Percentiles rank a stretch among this genome's conserved stretches.
Conservation (phyloP, 2,888 invertebrate genomes). For the Halocaridina rubra region DNA sequence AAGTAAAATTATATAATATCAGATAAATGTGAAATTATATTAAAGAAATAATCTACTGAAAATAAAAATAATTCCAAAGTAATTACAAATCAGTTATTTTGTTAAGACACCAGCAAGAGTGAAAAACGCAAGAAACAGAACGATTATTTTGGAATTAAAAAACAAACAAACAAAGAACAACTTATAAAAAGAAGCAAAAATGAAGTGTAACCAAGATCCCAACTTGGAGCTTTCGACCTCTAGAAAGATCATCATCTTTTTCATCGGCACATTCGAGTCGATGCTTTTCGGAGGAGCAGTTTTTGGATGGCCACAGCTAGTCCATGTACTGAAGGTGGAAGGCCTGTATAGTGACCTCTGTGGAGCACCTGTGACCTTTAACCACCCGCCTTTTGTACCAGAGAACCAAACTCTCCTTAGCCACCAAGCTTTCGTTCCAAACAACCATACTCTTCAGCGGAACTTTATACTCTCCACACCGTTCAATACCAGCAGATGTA, state of each 20-base stretch:
- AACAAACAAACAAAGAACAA: background rate
- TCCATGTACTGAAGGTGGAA: conserved; percentile 54
- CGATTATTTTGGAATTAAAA: background rate
- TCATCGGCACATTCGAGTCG: conserved; percentile 44
- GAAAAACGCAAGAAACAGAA: no score
- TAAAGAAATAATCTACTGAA: no score
- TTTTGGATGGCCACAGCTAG: conserved; percentile 62
- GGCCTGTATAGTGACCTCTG: conserved; percentile 51
- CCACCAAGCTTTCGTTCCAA: background rate
- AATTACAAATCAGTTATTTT: no score
- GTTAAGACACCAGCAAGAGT: no score
- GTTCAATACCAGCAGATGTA: conserved; percentile 17
- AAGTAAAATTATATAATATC: no score
- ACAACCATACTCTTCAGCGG: background rate
- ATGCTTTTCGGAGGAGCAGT: conserved; percentile 55
- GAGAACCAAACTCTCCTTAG: background rate
- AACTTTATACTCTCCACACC: background rate
- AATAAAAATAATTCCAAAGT: no score
- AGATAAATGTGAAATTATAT: no score
- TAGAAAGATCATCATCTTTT: conserved; percentile 39
- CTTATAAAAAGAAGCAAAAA: background rate
- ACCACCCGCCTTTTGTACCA: background rate
- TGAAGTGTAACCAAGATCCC: conserved; percentile 14
- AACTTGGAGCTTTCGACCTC: conserved; percentile 15
- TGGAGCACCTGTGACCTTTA: background rate